Evolutionary conservation across 2,113 vertebrate species (phyloP).

Genomic region (Rhabdomys dilectus): DNA sequence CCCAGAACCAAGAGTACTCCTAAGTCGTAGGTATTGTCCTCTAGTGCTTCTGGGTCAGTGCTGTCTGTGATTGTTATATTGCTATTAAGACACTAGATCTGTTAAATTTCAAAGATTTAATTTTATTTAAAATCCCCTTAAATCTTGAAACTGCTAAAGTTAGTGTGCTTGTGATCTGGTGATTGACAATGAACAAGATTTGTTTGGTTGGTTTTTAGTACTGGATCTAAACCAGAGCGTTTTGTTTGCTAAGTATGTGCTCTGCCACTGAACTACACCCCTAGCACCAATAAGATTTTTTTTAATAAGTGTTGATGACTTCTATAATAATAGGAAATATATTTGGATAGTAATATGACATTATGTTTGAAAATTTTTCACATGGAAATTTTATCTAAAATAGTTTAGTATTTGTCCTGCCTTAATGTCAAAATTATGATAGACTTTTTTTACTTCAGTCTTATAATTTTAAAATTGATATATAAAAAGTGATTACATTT

Average conservation of each 20-base stretch:
- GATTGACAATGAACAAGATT: slow-evolving; percentile 14
- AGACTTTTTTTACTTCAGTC: slow-evolving; percentile 48
- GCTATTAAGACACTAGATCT: slow-evolving; percentile 36
- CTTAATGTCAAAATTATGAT: slow-evolving; percentile 51
- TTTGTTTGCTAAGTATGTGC: background rate
- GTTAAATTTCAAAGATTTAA: slow-evolving; percentile 1
- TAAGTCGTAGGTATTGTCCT: background rate
- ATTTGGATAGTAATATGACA: slow-evolving; percentile 35
- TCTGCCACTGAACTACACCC: background rate
- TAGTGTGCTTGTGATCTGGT: background rate
- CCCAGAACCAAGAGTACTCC: slow-evolving; percentile 1
- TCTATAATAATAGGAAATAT: slow-evolving; percentile 36
- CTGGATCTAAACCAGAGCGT: background rate
- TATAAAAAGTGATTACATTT: slow-evolving; percentile 65
- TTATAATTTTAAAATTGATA: slow-evolving; percentile 57
- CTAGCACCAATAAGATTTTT: background rate
- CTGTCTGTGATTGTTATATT: slow-evolving; percentile 53
- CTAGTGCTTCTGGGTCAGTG: background rate
- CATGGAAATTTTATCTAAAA: slow-evolving; percentile 49
- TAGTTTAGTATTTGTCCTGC: slow-evolving; percentile 30
- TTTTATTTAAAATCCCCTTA: slow-evolving; percentile 55
- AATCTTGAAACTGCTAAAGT: slow-evolving; percentile 28
- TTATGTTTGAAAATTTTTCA: slow-evolving; percentile 58
- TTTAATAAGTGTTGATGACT: slow-evolving; percentile 28
- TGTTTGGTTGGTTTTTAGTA: background rate